A percentile compares a stretch with the other conserved stretches of the same genome.
These are phyloP conservation scores for Sinohyriopsis cumingii DNA, from an alignment of 2,888 invertebrate species.

Conservation along the genomic window DNA sequence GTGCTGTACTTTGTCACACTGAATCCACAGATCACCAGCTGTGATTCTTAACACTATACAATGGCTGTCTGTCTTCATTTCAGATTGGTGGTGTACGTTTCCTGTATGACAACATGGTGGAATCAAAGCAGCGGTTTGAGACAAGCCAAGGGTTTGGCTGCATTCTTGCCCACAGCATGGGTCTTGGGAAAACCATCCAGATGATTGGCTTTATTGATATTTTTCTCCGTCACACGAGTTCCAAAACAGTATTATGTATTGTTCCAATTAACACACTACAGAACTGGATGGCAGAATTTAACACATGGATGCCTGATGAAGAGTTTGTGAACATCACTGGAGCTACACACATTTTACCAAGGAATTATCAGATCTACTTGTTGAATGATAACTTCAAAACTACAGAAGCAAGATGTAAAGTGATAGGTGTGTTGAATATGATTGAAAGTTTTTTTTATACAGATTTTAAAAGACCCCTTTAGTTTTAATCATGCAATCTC, in stretches of 20 bases:
- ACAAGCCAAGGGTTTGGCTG: constrained; percentile 94
- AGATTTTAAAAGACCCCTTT: not conserved
- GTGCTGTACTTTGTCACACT: too few relatives aligned
- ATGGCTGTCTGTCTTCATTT: constrained; percentile 43
- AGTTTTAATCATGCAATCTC: too few relatives aligned
- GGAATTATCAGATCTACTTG: constrained; percentile 90
- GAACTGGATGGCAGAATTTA: constrained; percentile 98
- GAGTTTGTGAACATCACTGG: constrained; percentile 40
- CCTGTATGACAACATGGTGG: constrained; percentile 96
- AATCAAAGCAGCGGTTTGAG: constrained; percentile 90
- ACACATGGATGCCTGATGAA: constrained; percentile 90
- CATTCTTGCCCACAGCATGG: constrained; percentile 99
- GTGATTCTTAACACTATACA: not conserved
- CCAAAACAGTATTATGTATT: constrained; percentile 92
- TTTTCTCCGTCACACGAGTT: constrained; percentile 90
- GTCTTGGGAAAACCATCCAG: constrained; percentile 95
- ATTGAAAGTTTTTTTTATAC: not conserved
- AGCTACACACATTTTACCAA: constrained; percentile 81
- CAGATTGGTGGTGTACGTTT: constrained; percentile 95
- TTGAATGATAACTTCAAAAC: constrained; percentile 96
- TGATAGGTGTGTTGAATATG: constrained; percentile 75
- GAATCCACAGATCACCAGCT: not conserved
- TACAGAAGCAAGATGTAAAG: constrained; percentile 84
- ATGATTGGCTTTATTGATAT: constrained; percentile 97
- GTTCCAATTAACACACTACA: constrained; percentile 99